Evolutionary conservation across 2,113 vertebrate species (phyloP).

Genomic region (Jaculus jaculus): DNA sequence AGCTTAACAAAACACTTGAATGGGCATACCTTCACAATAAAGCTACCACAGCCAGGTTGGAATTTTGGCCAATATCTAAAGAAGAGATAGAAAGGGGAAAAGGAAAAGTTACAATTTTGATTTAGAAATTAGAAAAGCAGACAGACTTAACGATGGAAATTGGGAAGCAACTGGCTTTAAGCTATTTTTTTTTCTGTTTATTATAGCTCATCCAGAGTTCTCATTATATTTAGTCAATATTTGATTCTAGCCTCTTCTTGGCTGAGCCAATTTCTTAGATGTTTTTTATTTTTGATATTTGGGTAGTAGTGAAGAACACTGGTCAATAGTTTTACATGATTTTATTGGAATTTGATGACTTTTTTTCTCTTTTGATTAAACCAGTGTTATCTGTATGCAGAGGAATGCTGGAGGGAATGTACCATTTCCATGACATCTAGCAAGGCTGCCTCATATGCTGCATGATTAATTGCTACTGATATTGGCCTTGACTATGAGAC

Average conservation of each 20-base stretch:
- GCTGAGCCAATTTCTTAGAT: background rate
- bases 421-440: background rate
- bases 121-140: no score
- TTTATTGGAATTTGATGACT: background rate
- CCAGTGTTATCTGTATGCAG: background rate
- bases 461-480: no score
- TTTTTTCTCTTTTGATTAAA: background rate
- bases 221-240: background rate
- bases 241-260: background rate
- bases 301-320: background rate
- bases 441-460: background rate
- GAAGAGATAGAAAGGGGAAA: no score
- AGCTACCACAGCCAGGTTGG: no score
- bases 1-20: no score
- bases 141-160: no score
- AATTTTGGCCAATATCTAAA: no score
- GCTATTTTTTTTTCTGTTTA: no score
- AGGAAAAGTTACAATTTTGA: no score
- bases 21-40: no score
- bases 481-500: background rate
- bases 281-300: background rate
- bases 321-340: background rate
- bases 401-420: background rate
- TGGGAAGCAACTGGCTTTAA: no score
- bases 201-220: background rate